phyloP scores from a whole-genome alignment of 2,797 vertebrate species.

The Chelidonichthys spinosus region DNA sequence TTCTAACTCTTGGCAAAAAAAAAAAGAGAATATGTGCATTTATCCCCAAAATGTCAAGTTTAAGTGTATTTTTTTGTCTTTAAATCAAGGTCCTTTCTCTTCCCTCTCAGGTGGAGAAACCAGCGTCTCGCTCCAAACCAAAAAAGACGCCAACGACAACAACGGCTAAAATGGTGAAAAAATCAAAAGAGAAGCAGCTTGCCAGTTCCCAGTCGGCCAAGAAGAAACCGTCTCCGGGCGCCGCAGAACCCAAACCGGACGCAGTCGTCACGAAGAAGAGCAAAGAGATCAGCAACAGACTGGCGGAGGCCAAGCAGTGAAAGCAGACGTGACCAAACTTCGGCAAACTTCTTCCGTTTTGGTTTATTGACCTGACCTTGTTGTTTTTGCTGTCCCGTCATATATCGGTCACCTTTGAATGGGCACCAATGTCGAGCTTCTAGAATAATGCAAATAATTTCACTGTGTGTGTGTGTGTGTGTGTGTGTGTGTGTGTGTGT shows the following conservation, averaged over 20 bases:
- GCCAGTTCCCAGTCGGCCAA: slow-evolving; percentile 89
- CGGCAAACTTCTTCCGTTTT: slow-evolving; percentile 85
- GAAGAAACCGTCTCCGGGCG: slow-evolving; percentile 88
- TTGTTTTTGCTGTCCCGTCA: slow-evolving; percentile 59
- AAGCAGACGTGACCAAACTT: slow-evolving; percentile 83
- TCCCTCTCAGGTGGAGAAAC: slow-evolving; percentile 89
- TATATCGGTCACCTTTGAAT: slow-evolving; percentile 58
- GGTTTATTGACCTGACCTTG: slow-evolving; percentile 49
- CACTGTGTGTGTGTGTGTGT: slow-evolving; percentile 44
- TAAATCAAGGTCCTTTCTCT: slow-evolving; percentile 11
- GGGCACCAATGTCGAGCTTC: slow-evolving; percentile 64
- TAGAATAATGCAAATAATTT: slow-evolving; percentile 69
- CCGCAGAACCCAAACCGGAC: slow-evolving; percentile 84
- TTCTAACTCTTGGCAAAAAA: slow-evolving; percentile 7
- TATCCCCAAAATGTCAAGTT: slow-evolving; percentile 6
- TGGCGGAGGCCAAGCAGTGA: slow-evolving; percentile 98
- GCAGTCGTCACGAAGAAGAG: slow-evolving; percentile 94
- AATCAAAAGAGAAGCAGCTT: slow-evolving; percentile 94
- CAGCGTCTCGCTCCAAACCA: slow-evolving; percentile 91
- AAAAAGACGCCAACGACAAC: slow-evolving; percentile 94
- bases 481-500: slow-evolving; percentile 9
- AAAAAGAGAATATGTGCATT: slow-evolving; percentile 9
- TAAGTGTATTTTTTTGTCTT: slow-evolving; percentile 2
- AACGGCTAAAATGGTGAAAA: slow-evolving; percentile 89
- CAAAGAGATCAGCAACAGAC: slow-evolving; percentile 99